A percentile compares a stretch with the other conserved stretches of the same genome.
Conservation (phyloP, 2,888 invertebrate species). For the Parascotia fuliginaria region DNA sequence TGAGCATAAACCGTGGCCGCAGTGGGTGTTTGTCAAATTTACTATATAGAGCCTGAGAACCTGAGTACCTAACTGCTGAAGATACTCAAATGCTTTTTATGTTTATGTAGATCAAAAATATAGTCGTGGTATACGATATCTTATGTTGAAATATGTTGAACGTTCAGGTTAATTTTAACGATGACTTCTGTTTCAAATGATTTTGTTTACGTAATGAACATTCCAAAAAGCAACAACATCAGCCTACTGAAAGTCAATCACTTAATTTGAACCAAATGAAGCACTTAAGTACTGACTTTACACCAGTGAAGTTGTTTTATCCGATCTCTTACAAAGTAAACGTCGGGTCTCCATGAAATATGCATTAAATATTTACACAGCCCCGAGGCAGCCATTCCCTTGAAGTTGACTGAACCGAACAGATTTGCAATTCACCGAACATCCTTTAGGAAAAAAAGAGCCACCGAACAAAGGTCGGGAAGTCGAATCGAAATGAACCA, state of each 20-base stretch:
- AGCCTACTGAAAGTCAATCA: slow-evolving; percentile 12
- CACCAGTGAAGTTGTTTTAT: slow-evolving; percentile 66
- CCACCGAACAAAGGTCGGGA: slow-evolving; percentile 68
- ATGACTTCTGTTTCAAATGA: no score
- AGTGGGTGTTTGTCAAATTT: no score
- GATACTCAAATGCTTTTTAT: no score
- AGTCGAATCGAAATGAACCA: slow-evolving; percentile 73
- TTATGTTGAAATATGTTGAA: no score
- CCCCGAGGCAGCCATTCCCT: slow-evolving; percentile 70
- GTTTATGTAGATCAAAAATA: no score
- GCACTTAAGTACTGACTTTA: slow-evolving; percentile 47
- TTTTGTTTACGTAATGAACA: neutral
- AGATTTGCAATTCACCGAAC: slow-evolving; percentile 83
- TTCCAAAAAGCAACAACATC: no score
- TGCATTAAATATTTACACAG: slow-evolving; percentile 84
- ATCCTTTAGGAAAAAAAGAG: slow-evolving; percentile 77
- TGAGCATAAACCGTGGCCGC: no score
- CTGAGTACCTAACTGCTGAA: no score
- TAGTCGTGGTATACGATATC: no score
- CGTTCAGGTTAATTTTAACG: no score
- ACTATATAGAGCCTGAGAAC: no score
- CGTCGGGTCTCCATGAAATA: slow-evolving; percentile 78
- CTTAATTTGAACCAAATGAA: slow-evolving; percentile 38
- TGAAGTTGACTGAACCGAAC: slow-evolving; percentile 77
- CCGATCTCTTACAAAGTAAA: slow-evolving; percentile 78